A percentile compares a stretch with the other conserved stretches of the same genome.
Conservation (phyloP, 2,797 vertebrate genomes). For the Onychomys leucogaster region DNA sequence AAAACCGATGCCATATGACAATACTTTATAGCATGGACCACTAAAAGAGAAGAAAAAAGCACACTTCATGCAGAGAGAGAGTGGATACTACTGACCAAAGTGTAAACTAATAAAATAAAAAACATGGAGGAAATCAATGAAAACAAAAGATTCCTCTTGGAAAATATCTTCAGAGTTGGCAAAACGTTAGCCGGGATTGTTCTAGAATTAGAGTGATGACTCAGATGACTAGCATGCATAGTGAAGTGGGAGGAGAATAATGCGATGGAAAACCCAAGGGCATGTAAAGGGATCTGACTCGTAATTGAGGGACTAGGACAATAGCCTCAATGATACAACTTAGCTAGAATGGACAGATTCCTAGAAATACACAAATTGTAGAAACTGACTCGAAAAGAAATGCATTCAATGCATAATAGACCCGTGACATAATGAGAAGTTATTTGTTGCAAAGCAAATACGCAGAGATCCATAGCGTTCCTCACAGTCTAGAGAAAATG, state of each 20-base stretch:
- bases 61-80: neutral
- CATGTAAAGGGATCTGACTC: neutral
- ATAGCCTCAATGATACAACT: neutral
- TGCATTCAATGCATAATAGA: neutral
- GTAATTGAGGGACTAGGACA: neutral
- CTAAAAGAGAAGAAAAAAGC: neutral
- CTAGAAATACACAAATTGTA: neutral
- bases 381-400: neutral
- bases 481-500: neutral
- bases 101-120: neutral
- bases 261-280: neutral
- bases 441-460: neutral
- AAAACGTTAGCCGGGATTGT: neutral
- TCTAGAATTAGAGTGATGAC: neutral
- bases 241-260: neutral
- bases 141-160: neutral
- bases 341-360: neutral
- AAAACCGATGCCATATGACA: neutral
- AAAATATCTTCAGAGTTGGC: neutral
- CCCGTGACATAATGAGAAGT: neutral
- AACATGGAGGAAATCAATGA: neutral
- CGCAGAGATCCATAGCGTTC: neutral
- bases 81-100: neutral
- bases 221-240: neutral
- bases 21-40: neutral